Percentiles rank a stretch among this genome's conserved stretches.
Evolutionary conservation across 2,113 vertebrate species (phyloP).

Genomic region (pig (Sus scrofa)): DNA sequence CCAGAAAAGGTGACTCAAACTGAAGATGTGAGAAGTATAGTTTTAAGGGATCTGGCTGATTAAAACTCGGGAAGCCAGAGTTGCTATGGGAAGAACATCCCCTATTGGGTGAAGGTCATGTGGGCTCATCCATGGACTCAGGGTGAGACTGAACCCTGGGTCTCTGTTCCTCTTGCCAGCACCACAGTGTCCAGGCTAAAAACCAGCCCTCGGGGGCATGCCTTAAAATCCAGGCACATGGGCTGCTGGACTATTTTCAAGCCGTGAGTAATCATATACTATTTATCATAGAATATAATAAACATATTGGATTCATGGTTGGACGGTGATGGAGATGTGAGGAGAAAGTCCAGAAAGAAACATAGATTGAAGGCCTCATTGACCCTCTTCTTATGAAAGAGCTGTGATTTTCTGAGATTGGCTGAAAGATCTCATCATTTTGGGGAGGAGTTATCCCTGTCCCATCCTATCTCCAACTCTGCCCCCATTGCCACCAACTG

Average conservation of each 20-base stretch:
- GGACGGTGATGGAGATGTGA: background rate
- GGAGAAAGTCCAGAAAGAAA: slow-evolving; percentile 46
- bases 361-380: slow-evolving; percentile 33
- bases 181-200: background rate
- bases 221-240: slow-evolving; percentile 28
- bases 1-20: background rate
- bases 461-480: background rate
- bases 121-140: background rate
- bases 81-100: background rate
- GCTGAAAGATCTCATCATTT: background rate
- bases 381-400: slow-evolving; percentile 41
- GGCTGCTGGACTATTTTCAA: slow-evolving; percentile 45
- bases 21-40: background rate
- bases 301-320: slow-evolving; percentile 60
- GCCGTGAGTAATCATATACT: slow-evolving; percentile 59
- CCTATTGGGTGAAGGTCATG: background rate
- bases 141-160: background rate
- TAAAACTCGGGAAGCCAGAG: background rate
- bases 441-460: background rate
- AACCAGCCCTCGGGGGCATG: slow-evolving; percentile 1
- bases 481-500: background rate
- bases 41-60: background rate
- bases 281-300: slow-evolving; percentile 60
- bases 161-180: background rate
- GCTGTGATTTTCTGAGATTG: slow-evolving; percentile 23